phyloP scores from a whole-genome alignment of 2,797 vertebrate species.

The Gephyroberyx darwinii region DNA sequence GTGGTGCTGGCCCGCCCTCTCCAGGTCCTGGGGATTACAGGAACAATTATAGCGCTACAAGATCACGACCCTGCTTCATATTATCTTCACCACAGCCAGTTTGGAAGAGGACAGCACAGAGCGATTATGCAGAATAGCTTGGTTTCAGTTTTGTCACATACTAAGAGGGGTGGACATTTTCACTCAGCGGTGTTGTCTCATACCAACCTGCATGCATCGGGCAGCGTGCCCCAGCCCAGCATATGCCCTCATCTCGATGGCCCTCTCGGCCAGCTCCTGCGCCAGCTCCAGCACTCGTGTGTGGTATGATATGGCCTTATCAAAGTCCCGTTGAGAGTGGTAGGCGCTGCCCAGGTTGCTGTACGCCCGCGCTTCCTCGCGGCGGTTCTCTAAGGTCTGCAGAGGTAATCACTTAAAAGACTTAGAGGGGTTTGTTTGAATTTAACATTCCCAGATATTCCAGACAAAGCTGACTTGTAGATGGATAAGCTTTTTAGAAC shows the following conservation, averaged over 20 bases:
- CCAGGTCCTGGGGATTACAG: conserved; percentile 82
- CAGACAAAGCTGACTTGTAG: too few relatives aligned
- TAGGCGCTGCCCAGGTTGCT: conserved; percentile 97
- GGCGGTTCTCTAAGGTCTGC: conserved; percentile 84
- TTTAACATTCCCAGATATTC: too few relatives aligned
- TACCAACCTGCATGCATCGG: conserved; percentile 89
- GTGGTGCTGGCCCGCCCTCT: conserved; percentile 92
- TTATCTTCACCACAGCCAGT: background rate
- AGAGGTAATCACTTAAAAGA: background rate
- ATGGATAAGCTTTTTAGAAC: too few relatives aligned
- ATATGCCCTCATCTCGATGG: conserved; percentile 95
- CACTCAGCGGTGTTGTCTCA: too few relatives aligned
- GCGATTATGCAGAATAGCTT: background rate
- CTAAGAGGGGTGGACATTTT: too few relatives aligned
- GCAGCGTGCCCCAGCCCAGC: conserved; percentile 96
- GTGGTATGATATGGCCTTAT: conserved; percentile 96
- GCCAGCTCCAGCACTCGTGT: conserved; percentile 91
- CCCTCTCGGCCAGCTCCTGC: conserved; percentile 86
- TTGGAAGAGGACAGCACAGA: background rate
- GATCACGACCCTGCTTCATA: background rate
- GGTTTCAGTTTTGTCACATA: too few relatives aligned
- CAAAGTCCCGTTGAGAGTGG: conserved; percentile 94
- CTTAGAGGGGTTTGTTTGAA: too few relatives aligned
- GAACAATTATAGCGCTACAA: background rate
- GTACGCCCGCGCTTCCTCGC: conserved; percentile 95